These are phyloP conservation scores for Drosophila quasianomalipes DNA, from an alignment of 2,888 invertebrate genomes.

Conservation along the genomic window DNA sequence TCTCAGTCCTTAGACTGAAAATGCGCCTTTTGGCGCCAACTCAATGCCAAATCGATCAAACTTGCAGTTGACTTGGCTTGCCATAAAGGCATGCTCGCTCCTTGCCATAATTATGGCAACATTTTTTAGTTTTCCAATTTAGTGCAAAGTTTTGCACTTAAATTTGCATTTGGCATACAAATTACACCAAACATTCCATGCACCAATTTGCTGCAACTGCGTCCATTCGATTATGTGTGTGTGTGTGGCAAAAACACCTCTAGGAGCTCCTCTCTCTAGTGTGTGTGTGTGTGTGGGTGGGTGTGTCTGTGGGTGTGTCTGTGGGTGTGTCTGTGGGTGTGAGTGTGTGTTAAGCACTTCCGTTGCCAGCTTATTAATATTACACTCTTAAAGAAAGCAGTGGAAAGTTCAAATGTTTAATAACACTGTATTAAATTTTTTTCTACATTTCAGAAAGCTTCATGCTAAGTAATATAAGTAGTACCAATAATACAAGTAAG, in stretches of 20 bases:
- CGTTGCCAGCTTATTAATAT: constrained; percentile 32
- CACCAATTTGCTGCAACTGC: background rate
- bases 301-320: background rate
- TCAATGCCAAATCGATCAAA: constrained; percentile 75
- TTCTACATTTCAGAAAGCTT: background rate
- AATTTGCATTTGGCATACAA: constrained; percentile 3
- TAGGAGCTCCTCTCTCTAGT: background rate
- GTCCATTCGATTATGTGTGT: constrained; percentile 8
- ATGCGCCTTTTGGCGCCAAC: constrained; percentile 11
- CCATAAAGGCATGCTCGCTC: background rate
- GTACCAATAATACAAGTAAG: background rate
- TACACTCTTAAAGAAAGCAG: background rate
- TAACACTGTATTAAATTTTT: background rate
- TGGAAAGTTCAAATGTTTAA: background rate
- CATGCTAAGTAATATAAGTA: background rate
- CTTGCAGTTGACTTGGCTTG: constrained; percentile 53
- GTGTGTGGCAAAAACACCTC: constrained; percentile 15
- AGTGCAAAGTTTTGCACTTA: constrained; percentile 12
- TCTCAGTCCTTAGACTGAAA: constrained; percentile 20
- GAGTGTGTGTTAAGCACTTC: constrained; percentile 25
- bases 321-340: background rate
- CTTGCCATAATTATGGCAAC: constrained; percentile 19
- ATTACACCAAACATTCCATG: constrained; percentile 9
- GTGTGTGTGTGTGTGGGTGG: background rate
- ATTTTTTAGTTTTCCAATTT: constrained; percentile 22